Base-by-base conservation (phyloP, 2,888 invertebrate genomes). In the Ophioninae sp. region DNA sequence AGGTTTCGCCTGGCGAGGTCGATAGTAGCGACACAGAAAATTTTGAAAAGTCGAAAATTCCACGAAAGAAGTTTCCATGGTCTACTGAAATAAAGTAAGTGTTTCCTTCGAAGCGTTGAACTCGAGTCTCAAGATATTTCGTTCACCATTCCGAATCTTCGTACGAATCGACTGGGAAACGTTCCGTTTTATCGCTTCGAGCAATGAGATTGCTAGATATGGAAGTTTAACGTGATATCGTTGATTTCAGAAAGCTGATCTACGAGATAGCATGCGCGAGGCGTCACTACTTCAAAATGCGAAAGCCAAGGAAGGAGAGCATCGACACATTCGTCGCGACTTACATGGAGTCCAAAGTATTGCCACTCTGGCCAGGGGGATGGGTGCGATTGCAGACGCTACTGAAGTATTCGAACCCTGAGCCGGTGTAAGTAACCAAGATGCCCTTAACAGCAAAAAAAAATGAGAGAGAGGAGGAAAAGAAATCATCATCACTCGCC, bases 41-140 rank as follows among this genome's bases (percentile, higher is more conserved):
- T 61, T 39, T 90, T 68, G 94, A 94, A 44, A 94, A 95, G 62
- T 91, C 93, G 65, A 94, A 95, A 84, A 94, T 95, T 72, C 96
- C 96, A 2, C 95, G 96, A 88, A 95, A 95, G 37, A 95, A 95
- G 82, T 97, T 96, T 93, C 94, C 95, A 41, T 97, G 97, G 96
- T 95, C 95, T 73, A 94, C 94, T 64, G 94, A 95, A 89, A 93
- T 94, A 64, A 95, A 94, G 95, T 95, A 92, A 89, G 92, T 89
- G 13, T 50, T 50, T 21, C 57, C 30, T 5, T 37, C 50, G 23
- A 90, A 76, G 56, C 79, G 37, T 13, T 73, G 56, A 2, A 50
- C 68, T 73, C 67, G 7, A 37, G 7, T 6, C 13, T 2, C 30
- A 6, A 41, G 10, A 44, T 39, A 37, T 39, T 20, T 68, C 13